These are phyloP conservation scores for Gopherus evgoodei DNA, from an alignment of 2,113 vertebrate species.

Conservation along the genomic window DNA sequence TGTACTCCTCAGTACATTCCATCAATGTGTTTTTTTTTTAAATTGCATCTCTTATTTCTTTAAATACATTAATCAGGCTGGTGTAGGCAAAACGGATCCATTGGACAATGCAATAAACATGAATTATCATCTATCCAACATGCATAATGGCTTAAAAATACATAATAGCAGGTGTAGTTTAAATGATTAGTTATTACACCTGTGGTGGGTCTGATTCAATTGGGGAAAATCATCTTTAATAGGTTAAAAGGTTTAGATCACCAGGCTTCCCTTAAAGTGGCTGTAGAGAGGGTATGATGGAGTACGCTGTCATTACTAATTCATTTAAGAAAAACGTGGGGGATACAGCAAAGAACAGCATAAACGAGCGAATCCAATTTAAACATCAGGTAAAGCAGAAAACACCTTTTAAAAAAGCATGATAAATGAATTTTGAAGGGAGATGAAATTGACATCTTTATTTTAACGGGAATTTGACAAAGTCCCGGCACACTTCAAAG, in stretches of 20 bases:
- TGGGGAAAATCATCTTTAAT: conserved; percentile 99
- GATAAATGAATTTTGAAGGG: conserved; percentile 87
- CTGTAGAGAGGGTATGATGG: conserved; percentile 98
- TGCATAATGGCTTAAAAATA: conserved; percentile 90
- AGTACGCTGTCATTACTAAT: conserved; percentile 97
- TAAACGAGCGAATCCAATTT: conserved; percentile 95
- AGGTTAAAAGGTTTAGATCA: conserved; percentile 99
- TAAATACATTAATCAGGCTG: conserved; percentile 89
- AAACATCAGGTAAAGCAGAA: conserved; percentile 90
- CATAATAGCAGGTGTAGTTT: conserved; percentile 94
- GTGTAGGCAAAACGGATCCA: conserved; percentile 90
- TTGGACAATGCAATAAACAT: conserved; percentile 97
- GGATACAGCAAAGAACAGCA: conserved; percentile 96
- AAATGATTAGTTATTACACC: conserved; percentile 99
- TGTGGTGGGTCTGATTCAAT: conserved; percentile 99
- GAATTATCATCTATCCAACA: conserved; percentile 95
- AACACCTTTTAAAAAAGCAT: conserved; percentile 89
- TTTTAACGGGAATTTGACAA: conserved; percentile 86
- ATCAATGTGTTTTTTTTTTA: conserved; percentile 80
- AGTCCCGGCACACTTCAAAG: conserved; percentile 78
- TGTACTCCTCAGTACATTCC: conserved; percentile 84
- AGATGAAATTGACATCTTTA: conserved; percentile 82
- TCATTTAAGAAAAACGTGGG: conserved; percentile 98
- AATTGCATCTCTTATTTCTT: conserved; percentile 90
- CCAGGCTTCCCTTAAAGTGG: conserved; percentile 97